phyloP scores from a whole-genome alignment of 2,888 invertebrate genomes.

The Pseudococcus longispinus region DNA sequence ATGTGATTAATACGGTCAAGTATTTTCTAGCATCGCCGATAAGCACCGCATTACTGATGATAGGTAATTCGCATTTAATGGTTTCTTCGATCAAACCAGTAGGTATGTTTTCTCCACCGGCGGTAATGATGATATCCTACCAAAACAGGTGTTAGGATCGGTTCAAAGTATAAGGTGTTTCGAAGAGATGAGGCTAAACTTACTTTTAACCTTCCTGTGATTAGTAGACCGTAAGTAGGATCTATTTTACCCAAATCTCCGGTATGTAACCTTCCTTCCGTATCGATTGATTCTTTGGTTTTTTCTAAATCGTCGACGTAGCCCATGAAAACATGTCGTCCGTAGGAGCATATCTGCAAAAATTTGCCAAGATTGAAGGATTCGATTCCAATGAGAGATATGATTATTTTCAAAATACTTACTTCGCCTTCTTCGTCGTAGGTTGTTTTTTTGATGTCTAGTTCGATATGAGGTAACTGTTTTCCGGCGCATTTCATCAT shows the following conservation, averaged over 20 bases:
- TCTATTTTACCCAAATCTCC: conserved; percentile 87
- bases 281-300: conserved; percentile 77
- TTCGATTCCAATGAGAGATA: neutral
- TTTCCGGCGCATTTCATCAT: conserved; percentile 39
- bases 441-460: conserved; percentile 36
- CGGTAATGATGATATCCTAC: conserved; percentile 86
- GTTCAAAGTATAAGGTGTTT: neutral
- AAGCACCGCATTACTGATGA: conserved; percentile 82
- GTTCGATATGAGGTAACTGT: conserved; percentile 47
- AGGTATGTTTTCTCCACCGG: conserved; percentile 92
- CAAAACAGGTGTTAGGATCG: neutral
- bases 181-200: neutral
- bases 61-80: conserved; percentile 77
- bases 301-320: conserved; percentile 80
- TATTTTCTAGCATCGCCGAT: conserved; percentile 89
- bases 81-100: conserved; percentile 87
- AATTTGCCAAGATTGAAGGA: neutral
- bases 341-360: conserved; percentile 68
- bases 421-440: conserved; percentile 51
- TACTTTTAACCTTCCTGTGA: conserved; percentile 71
- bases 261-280: conserved; percentile 84
- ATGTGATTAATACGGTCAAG: conserved; percentile 80
- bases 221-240: conserved; percentile 74
- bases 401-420: too few relatives aligned
- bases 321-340: conserved; percentile 91